These are phyloP conservation scores for Gallinago paraguaiae DNA, from an alignment of 2,113 vertebrate species.

Conservation along the genomic window DNA sequence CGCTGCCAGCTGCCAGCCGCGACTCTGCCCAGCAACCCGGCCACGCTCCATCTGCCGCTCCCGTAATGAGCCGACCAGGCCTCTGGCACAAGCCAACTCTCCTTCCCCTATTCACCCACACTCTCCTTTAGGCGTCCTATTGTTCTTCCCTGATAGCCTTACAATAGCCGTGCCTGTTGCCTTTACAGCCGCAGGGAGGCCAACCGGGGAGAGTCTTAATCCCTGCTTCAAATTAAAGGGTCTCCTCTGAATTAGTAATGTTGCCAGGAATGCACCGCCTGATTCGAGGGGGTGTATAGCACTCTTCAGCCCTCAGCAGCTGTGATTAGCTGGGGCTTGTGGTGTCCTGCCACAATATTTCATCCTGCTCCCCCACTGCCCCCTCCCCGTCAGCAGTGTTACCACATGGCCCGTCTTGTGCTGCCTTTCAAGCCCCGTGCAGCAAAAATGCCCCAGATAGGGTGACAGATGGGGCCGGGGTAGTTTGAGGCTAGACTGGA, in stretches of 20 bases:
- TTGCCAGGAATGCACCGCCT: conserved; percentile 66
- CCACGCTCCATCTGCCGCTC: conserved; percentile 82
- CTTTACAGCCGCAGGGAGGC: conserved; percentile 64
- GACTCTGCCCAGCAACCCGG: conserved; percentile 78
- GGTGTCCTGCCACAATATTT: conserved; percentile 74
- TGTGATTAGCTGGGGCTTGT: conserved; percentile 70
- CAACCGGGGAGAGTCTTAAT: conserved; percentile 56
- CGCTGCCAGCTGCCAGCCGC: conserved; percentile 30
- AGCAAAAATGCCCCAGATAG: conserved; percentile 62
- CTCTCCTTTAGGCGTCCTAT: conserved; percentile 76
- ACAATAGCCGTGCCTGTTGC: conserved; percentile 79
- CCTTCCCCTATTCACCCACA: conserved; percentile 73
- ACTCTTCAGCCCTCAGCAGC: conserved; percentile 65
- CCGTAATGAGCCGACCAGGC: conserved; percentile 68
- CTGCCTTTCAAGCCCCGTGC: conserved; percentile 67
- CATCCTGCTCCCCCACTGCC: conserved; percentile 5
- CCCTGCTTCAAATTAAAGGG: conserved; percentile 70
- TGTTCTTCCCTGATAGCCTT: conserved; percentile 80
- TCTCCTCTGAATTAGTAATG: conserved; percentile 73
- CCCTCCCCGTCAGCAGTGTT: not conserved
- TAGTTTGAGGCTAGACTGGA: conserved; percentile 47
- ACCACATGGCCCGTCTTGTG: conserved; percentile 69
- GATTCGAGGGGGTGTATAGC: conserved; percentile 57
- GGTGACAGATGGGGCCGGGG: conserved; percentile 77
- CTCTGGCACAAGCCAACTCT: conserved; percentile 78